Base-by-base conservation (phyloP, 2,888 invertebrate species). In the Dioctria linearis region DNA sequence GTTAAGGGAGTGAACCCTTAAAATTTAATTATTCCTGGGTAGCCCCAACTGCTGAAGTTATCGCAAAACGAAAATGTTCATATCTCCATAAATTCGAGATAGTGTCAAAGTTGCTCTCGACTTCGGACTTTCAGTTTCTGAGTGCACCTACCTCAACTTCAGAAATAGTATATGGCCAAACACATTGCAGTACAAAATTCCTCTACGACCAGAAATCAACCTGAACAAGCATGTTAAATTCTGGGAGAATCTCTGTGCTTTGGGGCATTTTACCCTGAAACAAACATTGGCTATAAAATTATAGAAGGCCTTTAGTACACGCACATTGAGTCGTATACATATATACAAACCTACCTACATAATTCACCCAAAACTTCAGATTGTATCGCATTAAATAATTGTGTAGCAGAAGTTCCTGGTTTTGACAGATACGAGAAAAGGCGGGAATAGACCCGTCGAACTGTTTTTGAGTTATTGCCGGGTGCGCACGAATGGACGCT, bases 381-480 rank as follows among this genome's bases (percentile, higher is more conserved):
- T 75, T 78, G 78, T 78, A 78, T 78, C 65, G 78, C 61, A 78
- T 65, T 63, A 78, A 78, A 78, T 78, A 78, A 75, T 61, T 75
- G 75, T 75, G 75, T 75, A 61, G 61, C 37, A 69, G 57, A 69
- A 79, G 39, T 79, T 11, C 49, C 83, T 86, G 86, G 83, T 83
- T 57, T 80, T 86, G 87, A 87, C 87, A 87, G 85, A 83, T 85
- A 86, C 86, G 86, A 86, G 85, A 85, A 87, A 86, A 87, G 87
- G 87, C 87, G 87, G 87, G 84, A 86, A 86, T 85, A 40, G 65
- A 73, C 39, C 79, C 66, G 67, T 54, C 51, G 79, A 75, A 83
- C 87, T 88, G 87, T 87, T 87, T 87, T 86, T 88, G 87, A 87
- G 85, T 87, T 88, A 88, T 87, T 87, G 84, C 82, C 66, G 84